Evolutionary conservation across 2,888 invertebrate genomes (phyloP).

Genomic region (Siphlonurus alternatus): DNA sequence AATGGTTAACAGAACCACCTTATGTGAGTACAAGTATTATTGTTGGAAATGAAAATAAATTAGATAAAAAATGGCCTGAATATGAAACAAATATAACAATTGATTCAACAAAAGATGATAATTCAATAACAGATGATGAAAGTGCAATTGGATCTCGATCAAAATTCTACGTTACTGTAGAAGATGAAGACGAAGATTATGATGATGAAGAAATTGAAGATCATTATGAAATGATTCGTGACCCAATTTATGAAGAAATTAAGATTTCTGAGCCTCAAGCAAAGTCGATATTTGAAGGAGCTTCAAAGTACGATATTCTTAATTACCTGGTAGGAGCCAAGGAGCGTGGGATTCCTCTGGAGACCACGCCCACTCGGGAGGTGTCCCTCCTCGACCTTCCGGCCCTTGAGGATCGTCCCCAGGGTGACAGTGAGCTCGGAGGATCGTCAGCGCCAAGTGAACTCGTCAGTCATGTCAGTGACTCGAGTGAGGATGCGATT

Average conservation of each 20-base stretch:
- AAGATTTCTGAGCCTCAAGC: constrained; percentile 10
- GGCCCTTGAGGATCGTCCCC: constrained; percentile 11
- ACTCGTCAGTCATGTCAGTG: constrained; percentile 42
- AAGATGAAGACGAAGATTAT: constrained; percentile 22
- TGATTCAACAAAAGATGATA: no score
- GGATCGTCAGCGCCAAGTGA: constrained; percentile 20
- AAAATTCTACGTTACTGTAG: neutral
- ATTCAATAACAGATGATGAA: neutral
- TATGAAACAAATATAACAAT: neutral
- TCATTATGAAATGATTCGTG: constrained; percentile 28
- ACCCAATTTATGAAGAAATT: constrained; percentile 31
- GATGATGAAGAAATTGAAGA: constrained; percentile 23
- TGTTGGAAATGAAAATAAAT: neutral
- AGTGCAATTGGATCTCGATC: neutral
- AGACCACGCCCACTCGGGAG: constrained; percentile 38
- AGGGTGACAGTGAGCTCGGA: constrained; percentile 14
- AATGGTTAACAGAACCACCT: no score
- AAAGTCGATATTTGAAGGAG: constrained; percentile 45
- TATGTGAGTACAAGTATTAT: neutral
- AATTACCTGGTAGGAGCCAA: constrained; percentile 79
- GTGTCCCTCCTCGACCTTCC: constrained; percentile 10
- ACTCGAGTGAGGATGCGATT: constrained; percentile 56
- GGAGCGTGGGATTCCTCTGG: constrained; percentile 51
- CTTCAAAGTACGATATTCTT: constrained; percentile 76
- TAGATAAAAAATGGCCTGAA: neutral